Evolutionary conservation across 2,797 vertebrate genomes (phyloP).

Genomic region (Macropodus opercularis): DNA sequence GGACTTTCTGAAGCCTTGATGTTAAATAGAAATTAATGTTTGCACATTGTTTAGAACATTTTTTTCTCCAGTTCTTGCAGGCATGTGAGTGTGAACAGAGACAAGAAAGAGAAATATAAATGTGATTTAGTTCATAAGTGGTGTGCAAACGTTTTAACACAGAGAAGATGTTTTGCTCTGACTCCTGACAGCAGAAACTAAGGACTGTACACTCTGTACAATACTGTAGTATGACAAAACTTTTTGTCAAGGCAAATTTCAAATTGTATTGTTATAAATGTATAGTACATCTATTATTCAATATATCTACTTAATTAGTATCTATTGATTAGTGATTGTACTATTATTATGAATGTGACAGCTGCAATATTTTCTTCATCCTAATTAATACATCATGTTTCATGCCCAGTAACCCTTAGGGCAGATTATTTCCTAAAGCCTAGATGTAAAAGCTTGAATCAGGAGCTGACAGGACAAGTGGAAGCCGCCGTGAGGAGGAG

Average conservation of each 20-base stretch:
- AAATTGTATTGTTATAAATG: too few species aligned
- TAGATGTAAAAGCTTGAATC: constrained; percentile 27
- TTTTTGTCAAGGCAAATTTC: too few species aligned
- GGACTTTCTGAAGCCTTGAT: background rate
- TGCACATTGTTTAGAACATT: background rate
- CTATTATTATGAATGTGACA: background rate
- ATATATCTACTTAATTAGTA: too few species aligned
- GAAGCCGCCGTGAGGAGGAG: constrained; percentile 42
- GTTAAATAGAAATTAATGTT: background rate
- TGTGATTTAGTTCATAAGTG: constrained; percentile 25
- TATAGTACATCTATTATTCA: too few species aligned
- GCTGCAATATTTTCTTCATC: constrained; percentile 2
- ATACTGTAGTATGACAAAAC: background rate
- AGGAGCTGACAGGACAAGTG: constrained; percentile 43
- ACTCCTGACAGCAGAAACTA: constrained; percentile 18
- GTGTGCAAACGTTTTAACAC: constrained; percentile 33
- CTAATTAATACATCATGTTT: constrained; percentile 16
- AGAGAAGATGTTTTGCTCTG: constrained; percentile 12
- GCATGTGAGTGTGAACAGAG: constrained; percentile 1
- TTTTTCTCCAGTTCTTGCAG: constrained; percentile 29
- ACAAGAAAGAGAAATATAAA: constrained; percentile 28
- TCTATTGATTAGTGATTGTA: too few species aligned
- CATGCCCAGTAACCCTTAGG: constrained; percentile 15
- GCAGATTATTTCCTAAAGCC: constrained; percentile 22
- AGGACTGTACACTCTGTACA: constrained; percentile 5